Conservation (phyloP, 2,113 vertebrate genomes). For the Petroica traversi region DNA sequence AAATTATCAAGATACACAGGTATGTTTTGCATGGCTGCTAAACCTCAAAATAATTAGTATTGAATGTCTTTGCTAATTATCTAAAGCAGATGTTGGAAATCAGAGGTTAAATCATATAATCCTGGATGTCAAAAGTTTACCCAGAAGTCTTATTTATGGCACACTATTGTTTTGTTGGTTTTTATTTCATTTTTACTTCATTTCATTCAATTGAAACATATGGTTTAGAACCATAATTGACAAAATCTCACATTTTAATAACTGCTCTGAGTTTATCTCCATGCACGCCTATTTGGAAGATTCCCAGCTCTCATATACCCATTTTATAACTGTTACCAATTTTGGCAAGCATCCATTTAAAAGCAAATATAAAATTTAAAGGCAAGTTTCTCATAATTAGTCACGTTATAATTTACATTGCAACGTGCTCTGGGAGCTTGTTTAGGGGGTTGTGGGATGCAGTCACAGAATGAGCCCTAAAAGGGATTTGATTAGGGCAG, state of each 20-base stretch:
- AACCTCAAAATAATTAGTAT: background rate
- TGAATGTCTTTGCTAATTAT: background rate
- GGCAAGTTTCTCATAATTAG: background rate
- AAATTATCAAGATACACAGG: background rate
- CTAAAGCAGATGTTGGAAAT: conserved; percentile 17
- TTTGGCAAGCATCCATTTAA: background rate
- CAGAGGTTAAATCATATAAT: background rate
- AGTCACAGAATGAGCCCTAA: background rate
- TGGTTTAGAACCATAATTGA: background rate
- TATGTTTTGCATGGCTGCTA: background rate
- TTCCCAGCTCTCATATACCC: background rate
- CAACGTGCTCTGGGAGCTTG: background rate
- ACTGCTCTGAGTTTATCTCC: background rate
- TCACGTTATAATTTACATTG: background rate
- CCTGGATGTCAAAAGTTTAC: background rate
- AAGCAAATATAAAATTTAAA: background rate
- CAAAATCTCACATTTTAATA: background rate
- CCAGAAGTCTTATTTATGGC: background rate
- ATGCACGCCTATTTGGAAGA: background rate
- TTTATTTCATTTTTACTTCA: too few relatives aligned
- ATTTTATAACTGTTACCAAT: background rate
- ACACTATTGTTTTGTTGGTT: background rate
- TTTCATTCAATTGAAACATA: background rate
- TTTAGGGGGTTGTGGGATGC: background rate
- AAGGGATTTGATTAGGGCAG: background rate